Conservation (phyloP, 1,140 invertebrate genomes). For the Apis cerana region DNA sequence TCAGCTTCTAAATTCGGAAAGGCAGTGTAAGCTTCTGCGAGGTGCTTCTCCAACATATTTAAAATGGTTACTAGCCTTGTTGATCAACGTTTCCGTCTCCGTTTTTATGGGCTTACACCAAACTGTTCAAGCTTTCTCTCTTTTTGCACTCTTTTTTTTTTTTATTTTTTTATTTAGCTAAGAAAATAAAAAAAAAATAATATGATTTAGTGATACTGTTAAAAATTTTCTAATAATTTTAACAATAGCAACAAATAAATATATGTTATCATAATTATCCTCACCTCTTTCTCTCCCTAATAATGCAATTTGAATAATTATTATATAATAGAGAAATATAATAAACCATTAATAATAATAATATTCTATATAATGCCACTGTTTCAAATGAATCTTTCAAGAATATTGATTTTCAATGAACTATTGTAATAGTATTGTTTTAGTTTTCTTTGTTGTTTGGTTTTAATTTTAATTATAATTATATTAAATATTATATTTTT, state of each 20-base stretch:
- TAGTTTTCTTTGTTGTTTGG: not conserved
- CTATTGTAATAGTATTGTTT: not conserved
- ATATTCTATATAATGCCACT: slow-evolving; percentile 5
- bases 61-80: slow-evolving; percentile 3
- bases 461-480: not conserved
- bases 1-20: slow-evolving; percentile 68
- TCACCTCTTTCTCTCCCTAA: not conserved
- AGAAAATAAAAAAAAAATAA: not conserved
- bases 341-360: not conserved
- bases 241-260: not conserved
- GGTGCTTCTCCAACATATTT: slow-evolving; percentile 48
- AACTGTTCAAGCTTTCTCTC: slow-evolving; percentile 14
- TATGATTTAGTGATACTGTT: slow-evolving; percentile 6
- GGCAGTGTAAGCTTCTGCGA: slow-evolving; percentile 71
- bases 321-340: not conserved
- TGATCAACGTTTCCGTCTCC: slow-evolving; percentile 1
- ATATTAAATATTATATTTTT: too few relatives aligned
- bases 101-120: slow-evolving; percentile 26
- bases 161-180: not conserved
- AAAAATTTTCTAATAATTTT: not conserved
- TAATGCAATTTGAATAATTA: slow-evolving; percentile 13
- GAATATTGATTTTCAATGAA: not conserved
- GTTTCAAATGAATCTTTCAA: not conserved
- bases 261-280: slow-evolving; percentile 3
- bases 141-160: not conserved